Conservation (phyloP, 23 tunicate genomes). For the Ciona savignyi region DNA sequence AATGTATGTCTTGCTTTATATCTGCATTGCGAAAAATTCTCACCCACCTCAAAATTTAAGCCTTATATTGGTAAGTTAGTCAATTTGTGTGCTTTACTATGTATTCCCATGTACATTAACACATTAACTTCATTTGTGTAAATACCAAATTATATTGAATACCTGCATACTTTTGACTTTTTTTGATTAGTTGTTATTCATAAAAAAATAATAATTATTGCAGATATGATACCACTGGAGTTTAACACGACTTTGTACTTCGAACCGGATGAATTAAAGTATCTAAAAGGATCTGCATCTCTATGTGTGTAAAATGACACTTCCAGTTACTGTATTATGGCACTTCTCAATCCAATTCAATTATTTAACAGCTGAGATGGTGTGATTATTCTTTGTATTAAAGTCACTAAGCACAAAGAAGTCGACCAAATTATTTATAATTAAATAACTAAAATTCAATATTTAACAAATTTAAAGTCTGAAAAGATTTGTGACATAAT, state of each 20-base stretch:
- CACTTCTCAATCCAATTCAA: no score
- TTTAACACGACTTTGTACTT: conserved; percentile 75
- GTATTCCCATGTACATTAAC: background rate
- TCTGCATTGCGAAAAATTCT: conserved; percentile 55
- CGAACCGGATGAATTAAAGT: conserved; percentile 53
- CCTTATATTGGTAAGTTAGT: conserved; percentile 69
- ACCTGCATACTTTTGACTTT: background rate
- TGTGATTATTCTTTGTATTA: no score
- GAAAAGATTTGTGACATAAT: no score
- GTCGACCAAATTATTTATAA: no score
- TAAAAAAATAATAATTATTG: conserved; percentile 7
- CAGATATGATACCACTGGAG: conserved; percentile 69
- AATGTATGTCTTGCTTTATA: conserved; percentile 71
- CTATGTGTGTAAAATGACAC: conserved; percentile 52
- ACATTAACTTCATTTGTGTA: background rate
- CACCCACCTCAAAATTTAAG: conserved; percentile 54
- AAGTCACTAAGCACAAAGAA: no score
- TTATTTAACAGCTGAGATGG: no score
- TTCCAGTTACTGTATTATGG: no score
- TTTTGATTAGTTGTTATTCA: no score
- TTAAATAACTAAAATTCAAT: no score
- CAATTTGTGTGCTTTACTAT: no score
- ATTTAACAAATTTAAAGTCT: no score
- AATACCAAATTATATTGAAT: background rate
- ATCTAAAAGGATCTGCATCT: conserved; percentile 49